These are phyloP conservation scores for Ceraclea dissimilis DNA, from an alignment of 2,888 invertebrate genomes.

Conservation along the genomic window DNA sequence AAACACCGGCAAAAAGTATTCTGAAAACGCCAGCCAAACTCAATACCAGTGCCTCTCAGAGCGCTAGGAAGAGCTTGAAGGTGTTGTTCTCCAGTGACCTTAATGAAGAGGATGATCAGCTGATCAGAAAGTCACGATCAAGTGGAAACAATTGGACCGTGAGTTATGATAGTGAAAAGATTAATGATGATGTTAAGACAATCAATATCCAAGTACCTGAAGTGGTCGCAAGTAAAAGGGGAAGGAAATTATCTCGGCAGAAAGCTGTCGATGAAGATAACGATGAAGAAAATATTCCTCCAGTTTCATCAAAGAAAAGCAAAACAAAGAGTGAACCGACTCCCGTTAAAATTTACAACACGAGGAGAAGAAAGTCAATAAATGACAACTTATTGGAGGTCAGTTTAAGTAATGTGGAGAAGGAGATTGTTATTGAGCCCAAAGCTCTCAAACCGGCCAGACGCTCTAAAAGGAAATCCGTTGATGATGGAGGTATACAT, in stretches of 20 bases:
- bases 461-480: background rate
- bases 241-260: background rate
- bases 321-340: background rate
- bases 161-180: background rate
- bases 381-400: background rate
- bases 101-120: background rate
- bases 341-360: background rate
- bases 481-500: background rate
- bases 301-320: background rate
- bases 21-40: constrained; percentile 20
- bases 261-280: background rate
- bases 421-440: background rate
- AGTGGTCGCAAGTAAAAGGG: background rate
- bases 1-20: constrained; percentile 24
- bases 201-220: background rate
- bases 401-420: background rate
- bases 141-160: too few species aligned
- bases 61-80: constrained; percentile 14
- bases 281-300: constrained; percentile 12
- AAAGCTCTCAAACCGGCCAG: background rate
- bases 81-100: constrained; percentile 11
- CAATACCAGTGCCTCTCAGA: constrained; percentile 5
- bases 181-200: background rate
- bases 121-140: background rate
- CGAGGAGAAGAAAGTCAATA: background rate